Conservation (phyloP, 2,888 invertebrate species). For the Leptopilina myrica region DNA sequence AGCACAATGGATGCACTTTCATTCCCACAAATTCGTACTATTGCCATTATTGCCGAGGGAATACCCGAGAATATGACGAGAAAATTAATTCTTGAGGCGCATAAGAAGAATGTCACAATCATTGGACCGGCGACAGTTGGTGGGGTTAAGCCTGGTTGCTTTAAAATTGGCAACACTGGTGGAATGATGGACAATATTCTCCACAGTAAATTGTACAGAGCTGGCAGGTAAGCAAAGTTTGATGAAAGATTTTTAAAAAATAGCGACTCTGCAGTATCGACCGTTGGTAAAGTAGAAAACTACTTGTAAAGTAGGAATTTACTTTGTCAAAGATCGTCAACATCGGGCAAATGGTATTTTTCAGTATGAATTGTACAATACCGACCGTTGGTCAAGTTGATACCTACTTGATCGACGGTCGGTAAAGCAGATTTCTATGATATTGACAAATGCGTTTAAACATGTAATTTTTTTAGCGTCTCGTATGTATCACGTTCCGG, state of each 20-base stretch:
- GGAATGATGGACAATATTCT: slow-evolving; percentile 99
- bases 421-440: no score
- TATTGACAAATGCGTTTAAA: slow-evolving; percentile 24
- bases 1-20: slow-evolving; percentile 96
- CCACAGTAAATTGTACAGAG: slow-evolving; percentile 96
- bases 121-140: slow-evolving; percentile 98
- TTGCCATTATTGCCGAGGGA: slow-evolving; percentile 99
- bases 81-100: slow-evolving; percentile 90
- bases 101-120: slow-evolving; percentile 90
- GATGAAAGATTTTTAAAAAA: no score
- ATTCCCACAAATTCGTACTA: slow-evolving; percentile 95
- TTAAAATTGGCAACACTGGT: slow-evolving; percentile 99
- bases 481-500: slow-evolving; percentile 99
- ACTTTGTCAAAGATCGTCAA: no score
- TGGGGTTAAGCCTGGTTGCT: slow-evolving; percentile 98
- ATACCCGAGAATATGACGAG: slow-evolving; percentile 99
- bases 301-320: no score
- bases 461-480: slow-evolving; percentile 81
- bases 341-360: no score
- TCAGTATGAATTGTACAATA: no score
- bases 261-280: no score
- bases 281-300: no score
- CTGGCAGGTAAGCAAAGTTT: slow-evolving; percentile 83
- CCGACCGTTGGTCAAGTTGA: no score
- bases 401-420: no score